Evolutionary conservation across 2,113 vertebrate genomes (phyloP), one percentile per base, ranked within the genome.

Genomic region (Paracyprichromis sp.): DNA sequence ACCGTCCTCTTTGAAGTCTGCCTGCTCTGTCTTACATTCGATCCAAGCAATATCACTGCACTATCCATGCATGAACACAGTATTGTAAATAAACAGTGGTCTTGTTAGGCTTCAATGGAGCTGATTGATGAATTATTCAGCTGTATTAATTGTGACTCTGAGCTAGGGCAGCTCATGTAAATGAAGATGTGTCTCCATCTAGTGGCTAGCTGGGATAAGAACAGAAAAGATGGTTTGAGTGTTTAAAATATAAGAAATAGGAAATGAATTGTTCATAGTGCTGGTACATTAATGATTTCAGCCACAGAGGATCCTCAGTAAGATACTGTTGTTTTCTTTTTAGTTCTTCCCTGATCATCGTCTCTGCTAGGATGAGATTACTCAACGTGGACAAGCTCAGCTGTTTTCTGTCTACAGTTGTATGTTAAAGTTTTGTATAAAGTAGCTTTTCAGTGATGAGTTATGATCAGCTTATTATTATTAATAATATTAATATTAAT

Each of bases 171-270:
- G 52, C 29, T 86, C 31, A 3, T 45, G 13, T 76, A 84, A 86
- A 81, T 91, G 24, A 21, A 53, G 45, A 36, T 34, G 21, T 88
- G 79, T 83, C 92, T 78, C 96, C 96, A 96, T 93, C 96, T 96
- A 92, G 93, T 95, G 95, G 92, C 47, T 4, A 31, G 5, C 6
- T 38, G 10, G 1, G 4, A 71, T 83, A 85, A 73, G 17, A 29
- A 21, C 52, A 24, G 6, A 13, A 86, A 81, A 40, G 9, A 40
- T 38, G 61, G 34, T 38, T 8, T 38, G 34, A 69, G 14, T n/a
- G 29, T 83, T 81, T 47, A 36, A 69, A 53, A 54, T 47, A 5
- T 50, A n/a, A 7, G 12, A 14, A 73, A 52, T 19, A 8, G 14
- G 17, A 36, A 53, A 50, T 5, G 4, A 76, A 34, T 10, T 76